Evolutionary conservation across 2,888 invertebrate species (phyloP).

Genomic region (Hirudinaria manillensis): DNA sequence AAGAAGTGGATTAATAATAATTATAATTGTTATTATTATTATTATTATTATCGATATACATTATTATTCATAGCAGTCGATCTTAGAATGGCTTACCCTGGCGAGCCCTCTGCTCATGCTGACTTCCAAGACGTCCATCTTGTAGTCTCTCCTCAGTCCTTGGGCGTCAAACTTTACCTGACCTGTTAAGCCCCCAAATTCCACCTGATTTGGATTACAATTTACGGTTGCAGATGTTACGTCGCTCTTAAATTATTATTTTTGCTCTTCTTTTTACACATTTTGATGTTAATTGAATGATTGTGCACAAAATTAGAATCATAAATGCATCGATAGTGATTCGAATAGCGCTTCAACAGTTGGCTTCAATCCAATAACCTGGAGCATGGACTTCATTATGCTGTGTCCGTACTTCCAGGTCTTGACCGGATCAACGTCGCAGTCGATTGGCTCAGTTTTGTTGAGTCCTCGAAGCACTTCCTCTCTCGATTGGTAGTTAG

Average conservation of each 20-base stretch:
- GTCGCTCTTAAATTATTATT: neutral
- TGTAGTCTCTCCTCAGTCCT: constrained; percentile 44
- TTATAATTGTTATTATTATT: neutral
- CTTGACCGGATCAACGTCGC: constrained; percentile 48
- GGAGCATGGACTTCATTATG: constrained; percentile 31
- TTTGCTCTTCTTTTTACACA: neutral
- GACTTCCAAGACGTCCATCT: constrained; percentile 47
- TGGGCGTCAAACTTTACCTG: constrained; percentile 46
- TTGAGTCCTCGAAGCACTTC: neutral
- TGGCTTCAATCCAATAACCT: constrained; percentile 1
- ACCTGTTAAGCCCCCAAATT: constrained; percentile 47
- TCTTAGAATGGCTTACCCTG: constrained; percentile 32
- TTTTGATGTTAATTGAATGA: neutral
- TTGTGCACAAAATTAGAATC: neutral
- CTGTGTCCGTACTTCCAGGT: constrained; percentile 28
- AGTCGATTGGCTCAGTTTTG: constrained; percentile 29
- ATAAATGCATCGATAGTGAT: neutral
- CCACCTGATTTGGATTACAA: constrained; percentile 40
- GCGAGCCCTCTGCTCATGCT: constrained; percentile 40
- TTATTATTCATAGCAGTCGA: too few relatives aligned
- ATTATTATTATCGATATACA: neutral
- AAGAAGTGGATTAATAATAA: neutral
- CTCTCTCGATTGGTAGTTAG: neutral
- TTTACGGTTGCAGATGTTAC: neutral
- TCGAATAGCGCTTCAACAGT: neutral